Base-by-base conservation (phyloP, 1,140 invertebrate genomes). In the Drosophila tsacasi region DNA sequence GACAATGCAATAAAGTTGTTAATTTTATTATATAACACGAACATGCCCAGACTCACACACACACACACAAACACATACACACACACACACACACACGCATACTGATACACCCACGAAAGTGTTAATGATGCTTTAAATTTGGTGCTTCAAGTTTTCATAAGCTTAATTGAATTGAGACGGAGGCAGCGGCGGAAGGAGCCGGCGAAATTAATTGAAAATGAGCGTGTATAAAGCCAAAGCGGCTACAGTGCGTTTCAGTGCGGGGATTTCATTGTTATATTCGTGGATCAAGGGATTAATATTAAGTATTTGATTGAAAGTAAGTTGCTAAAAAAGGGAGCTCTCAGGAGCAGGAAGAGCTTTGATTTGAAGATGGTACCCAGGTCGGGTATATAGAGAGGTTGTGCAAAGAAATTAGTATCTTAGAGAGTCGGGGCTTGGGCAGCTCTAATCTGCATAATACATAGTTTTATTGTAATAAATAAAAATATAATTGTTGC, bases 61-160 rank as follows among this genome's bases (percentile, higher is more conserved):
- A 35, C 25, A 63, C 58, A 52, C 47, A 46, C 37, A 59, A n/a
- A n/a, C n/a, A n/a, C 37, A 23, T 25, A n/a, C 13, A 63, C 57
- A 47, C 58, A 52, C 57, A 44, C 44, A 35, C 25, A 63, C 58
- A 52, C 47, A 46, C 37, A 59, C n/a, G n/a, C n/a, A n/a, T n/a
- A n/a, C n/a, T n/a, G n/a, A n/a, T n/a, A n/a, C n/a, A n/a, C n/a
- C n/a, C 58, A 64, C 58, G 79, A 83, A 83, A 83, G 81, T 83
- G 81, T 83, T 83, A 83, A 83, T 83, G 81, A 83, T 75, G 80
- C 76, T 83, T 83, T 83, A 83, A 79, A 83, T 83, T 83, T 83
- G 69, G 69, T 66, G 80, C 76, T 79, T 83, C 74, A 83, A 83
- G 80, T 83, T 83, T 75, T 79, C 71, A 76, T 83, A 76, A 83